phyloP scores from a whole-genome alignment of 1,140 invertebrate genomes.

The Bombus haemorrhoidalis region DNA sequence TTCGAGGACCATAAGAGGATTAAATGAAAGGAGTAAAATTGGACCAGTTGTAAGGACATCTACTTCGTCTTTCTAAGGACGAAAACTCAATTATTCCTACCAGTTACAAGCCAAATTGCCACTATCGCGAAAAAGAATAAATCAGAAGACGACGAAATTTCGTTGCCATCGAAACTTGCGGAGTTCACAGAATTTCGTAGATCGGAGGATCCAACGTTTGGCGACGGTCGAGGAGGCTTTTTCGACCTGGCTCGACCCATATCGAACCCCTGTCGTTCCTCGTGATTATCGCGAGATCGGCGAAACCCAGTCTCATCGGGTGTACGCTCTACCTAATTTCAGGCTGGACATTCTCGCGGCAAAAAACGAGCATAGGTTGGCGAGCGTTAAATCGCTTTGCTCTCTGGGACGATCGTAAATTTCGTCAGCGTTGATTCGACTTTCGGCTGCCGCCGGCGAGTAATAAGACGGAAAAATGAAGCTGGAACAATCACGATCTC shows the following conservation, averaged over 20 bases:
- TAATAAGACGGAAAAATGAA: constrained; percentile 14
- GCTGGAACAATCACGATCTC: constrained; percentile 9
- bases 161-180: background rate
- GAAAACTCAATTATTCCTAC: too few relatives aligned
- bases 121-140: too few relatives aligned
- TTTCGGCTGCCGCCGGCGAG: constrained; percentile 11
- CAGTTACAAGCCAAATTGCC: too few relatives aligned
- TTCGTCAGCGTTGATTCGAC: constrained; percentile 51
- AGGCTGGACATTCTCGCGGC: constrained; percentile 44
- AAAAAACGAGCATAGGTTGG: constrained; percentile 32
- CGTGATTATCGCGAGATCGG: constrained; percentile 2
- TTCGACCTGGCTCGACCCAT: background rate
- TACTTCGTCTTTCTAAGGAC: too few relatives aligned
- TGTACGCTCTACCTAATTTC: constrained; percentile 19
- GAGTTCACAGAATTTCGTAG: background rate
- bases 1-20: too few relatives aligned
- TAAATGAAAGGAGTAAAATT: too few relatives aligned
- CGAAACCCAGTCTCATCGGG: background rate
- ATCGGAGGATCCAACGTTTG: background rate
- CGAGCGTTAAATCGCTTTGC: constrained; percentile 49
- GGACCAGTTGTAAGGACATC: too few relatives aligned
- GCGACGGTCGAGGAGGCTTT: background rate
- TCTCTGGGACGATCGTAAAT: constrained; percentile 54
- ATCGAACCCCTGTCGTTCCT: constrained; percentile 9
- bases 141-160: too few relatives aligned